Percentiles rank a stretch among this genome's conserved stretches.
These are phyloP conservation scores for Eutrigla gurnardus DNA, from an alignment of 2,797 vertebrate species.

Conservation along the genomic window DNA sequence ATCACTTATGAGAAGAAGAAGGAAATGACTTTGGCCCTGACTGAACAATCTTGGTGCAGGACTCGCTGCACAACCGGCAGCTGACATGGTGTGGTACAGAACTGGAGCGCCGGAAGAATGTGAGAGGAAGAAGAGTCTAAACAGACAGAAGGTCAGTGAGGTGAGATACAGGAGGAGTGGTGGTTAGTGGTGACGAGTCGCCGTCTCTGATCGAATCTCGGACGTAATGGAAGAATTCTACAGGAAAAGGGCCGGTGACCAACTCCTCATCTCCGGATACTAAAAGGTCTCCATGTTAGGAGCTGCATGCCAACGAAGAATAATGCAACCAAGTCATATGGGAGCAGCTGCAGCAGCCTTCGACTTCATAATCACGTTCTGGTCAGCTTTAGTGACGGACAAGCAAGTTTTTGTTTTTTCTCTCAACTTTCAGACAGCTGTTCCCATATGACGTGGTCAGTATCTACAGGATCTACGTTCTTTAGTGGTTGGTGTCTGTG, in stretches of 20 bases:
- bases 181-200: conserved; percentile 40
- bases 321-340: conserved; percentile 55
- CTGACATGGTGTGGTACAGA: conserved; percentile 31
- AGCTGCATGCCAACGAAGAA: conserved; percentile 28
- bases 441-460: conserved; percentile 53
- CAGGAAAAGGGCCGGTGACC: background rate
- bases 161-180: conserved; percentile 34
- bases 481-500: conserved; percentile 28
- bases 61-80: conserved; percentile 3
- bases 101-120: background rate
- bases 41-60: background rate
- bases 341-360: conserved; percentile 35
- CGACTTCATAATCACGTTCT: background rate
- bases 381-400: background rate
- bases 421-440: conserved; percentile 8
- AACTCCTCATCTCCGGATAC: background rate
- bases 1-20: background rate
- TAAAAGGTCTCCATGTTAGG: background rate
- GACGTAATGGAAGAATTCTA: conserved; percentile 14
- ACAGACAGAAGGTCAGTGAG: conserved; percentile 28
- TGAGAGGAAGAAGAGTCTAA: conserved; percentile 11
- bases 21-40: background rate
- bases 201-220: conserved; percentile 5
- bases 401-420: background rate
- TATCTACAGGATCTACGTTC: conserved; percentile 3